Evolutionary conservation across 1,140 invertebrate genomes (phyloP), one percentile per base, ranked within the genome.

Genomic region (Cotesia chilonis): DNA sequence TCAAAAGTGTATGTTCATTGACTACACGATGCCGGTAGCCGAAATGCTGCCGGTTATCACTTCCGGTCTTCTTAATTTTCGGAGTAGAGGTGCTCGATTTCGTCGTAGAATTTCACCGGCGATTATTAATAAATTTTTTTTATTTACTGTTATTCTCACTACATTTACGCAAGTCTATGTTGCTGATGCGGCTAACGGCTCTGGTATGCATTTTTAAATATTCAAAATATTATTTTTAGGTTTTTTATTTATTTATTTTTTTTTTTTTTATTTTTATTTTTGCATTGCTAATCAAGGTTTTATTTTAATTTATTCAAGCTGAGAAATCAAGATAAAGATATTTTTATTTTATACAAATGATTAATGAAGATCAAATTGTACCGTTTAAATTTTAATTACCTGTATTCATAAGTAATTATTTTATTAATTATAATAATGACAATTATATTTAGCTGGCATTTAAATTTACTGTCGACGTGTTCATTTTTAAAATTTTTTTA

Each of bases 61-160:
- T 52, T 72, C 71, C 65, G 71, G 71, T 61, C 65, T 72, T 64
- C 64, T 72, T 38, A 54, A 72, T 72, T 72, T 72, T 72, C 70
- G 65, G 35, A 72, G 70, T 35, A 64, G 60, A 17, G 52, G 70
- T 36, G 61, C 70, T 10, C 60, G 70, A 60, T 66, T 67, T 59
- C 65, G 65, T 67, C 52, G 70, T 52, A 72, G 52, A 72, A 59
- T 59, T 36, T 28, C 55, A 57, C 7, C 67, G 37, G 4, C 61
- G 17, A 57, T 41, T 55, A 35, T 51, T 14, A 51, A 47, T 54
- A 14, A 20, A 54, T 7, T 59, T 37, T 47, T 59, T 37, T n/a
- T 67, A 35, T 60, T 65, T 67, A 51, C 54, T 67, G 38, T 55
- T 60, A 51, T 54, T 55, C 47, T 54, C 54, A 36, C 35, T n/a